A percentile compares a stretch with the other conserved stretches of the same genome.
Conservation (phyloP, 2,888 invertebrate genomes). For the Tetragnatha montana region DNA sequence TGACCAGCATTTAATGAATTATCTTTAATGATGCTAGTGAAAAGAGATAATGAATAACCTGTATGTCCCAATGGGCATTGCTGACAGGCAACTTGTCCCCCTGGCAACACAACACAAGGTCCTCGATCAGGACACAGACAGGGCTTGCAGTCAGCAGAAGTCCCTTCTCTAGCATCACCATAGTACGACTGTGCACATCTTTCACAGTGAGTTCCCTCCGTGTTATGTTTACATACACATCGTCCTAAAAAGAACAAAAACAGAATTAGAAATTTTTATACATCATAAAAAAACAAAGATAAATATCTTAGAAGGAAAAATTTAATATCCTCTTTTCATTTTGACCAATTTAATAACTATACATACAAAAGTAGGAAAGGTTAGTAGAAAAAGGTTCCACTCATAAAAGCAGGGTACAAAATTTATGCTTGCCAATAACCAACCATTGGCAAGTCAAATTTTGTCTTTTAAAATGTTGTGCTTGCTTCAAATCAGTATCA, state of each 20-base stretch:
- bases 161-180: slow-evolving; percentile 91
- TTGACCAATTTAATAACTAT: no score
- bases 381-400: no score
- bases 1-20: not conserved
- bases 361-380: no score
- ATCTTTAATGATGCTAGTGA: not conserved
- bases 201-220: slow-evolving; percentile 95
- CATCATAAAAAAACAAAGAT: no score
- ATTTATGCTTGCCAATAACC: no score
- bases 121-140: slow-evolving; percentile 96
- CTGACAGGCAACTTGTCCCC: slow-evolving; percentile 90
- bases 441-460: no score
- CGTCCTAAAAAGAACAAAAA: slow-evolving; percentile 80
- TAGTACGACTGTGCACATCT: slow-evolving; percentile 95
- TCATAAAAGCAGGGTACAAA: no score
- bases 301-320: no score
- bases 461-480: no score
- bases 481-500: no score
- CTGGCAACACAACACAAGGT: slow-evolving; percentile 91
- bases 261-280: no score
- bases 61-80: slow-evolving; percentile 96
- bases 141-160: slow-evolving; percentile 88
- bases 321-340: no score
- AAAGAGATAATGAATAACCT: slow-evolving; percentile 74
- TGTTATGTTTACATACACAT: slow-evolving; percentile 97